Evolutionary conservation across 2,113 vertebrate genomes (phyloP).

Genomic region (Scophthalmus maximus): DNA sequence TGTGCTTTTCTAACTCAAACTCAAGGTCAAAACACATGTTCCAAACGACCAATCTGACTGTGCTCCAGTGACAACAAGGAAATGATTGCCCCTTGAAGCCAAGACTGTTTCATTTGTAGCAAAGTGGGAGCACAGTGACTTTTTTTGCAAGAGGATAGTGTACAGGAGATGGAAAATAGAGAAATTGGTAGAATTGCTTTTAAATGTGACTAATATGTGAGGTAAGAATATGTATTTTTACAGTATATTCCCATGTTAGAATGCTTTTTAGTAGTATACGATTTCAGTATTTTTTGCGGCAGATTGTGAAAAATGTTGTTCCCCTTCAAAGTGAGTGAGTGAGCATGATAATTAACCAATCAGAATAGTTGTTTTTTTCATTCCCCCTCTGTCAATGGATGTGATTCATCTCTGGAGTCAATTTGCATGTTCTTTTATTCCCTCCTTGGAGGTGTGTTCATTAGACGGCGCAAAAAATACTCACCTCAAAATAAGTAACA

Average conservation of each 20-base stretch:
- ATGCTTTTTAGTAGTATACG: too few relatives aligned
- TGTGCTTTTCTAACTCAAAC: background rate
- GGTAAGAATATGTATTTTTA: too few relatives aligned
- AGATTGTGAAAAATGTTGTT: conserved; percentile 9
- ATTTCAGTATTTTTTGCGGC: background rate
- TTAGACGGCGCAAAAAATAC: conserved; percentile 69
- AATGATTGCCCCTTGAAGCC: too few relatives aligned
- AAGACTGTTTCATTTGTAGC: conserved; percentile 14
- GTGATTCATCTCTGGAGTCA: conserved; percentile 63
- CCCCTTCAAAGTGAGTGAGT: conserved; percentile 18
- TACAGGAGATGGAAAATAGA: background rate
- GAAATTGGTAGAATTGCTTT: background rate
- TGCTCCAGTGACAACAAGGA: background rate
- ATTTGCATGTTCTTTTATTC: conserved; percentile 70
- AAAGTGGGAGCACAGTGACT: background rate
- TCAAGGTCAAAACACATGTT: background rate
- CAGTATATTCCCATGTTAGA: too few relatives aligned
- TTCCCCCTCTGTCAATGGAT: conserved; percentile 27
- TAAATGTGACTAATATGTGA: too few relatives aligned
- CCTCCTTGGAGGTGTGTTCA: conserved; percentile 66
- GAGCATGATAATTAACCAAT: conserved; percentile 59
- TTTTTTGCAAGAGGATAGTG: background rate
- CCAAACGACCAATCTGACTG: too few relatives aligned
- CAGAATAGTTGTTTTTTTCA: conserved; percentile 19
- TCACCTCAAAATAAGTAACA: conserved; percentile 71